phyloP scores from a whole-genome alignment of 2,113 vertebrate species.

The Scolopax mira region DNA sequence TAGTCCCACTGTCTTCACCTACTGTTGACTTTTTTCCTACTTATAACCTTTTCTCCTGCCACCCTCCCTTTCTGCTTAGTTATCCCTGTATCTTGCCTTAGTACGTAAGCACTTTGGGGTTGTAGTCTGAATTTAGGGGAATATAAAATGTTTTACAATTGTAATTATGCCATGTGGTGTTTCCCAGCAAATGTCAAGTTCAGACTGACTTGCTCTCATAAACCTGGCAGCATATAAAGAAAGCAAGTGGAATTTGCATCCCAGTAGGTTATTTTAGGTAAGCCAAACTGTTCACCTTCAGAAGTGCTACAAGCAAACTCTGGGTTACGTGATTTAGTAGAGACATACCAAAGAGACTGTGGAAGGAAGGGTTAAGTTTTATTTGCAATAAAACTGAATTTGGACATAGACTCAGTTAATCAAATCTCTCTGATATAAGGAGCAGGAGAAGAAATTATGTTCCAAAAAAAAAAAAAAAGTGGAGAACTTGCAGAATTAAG shows the following conservation, averaged over 20 bases:
- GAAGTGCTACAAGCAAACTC: background rate
- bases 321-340: background rate
- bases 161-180: background rate
- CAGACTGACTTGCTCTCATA: background rate
- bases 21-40: background rate
- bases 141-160: background rate
- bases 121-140: background rate
- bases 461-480: background rate
- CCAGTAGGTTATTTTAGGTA: background rate
- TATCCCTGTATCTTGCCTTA: background rate
- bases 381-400: background rate
- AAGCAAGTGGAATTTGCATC: background rate
- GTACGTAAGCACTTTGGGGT: background rate
- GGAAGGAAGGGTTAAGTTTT: background rate
- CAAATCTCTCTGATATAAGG: background rate
- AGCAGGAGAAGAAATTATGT: background rate
- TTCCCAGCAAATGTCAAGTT: background rate
- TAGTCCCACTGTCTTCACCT: background rate
- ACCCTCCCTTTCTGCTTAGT: background rate
- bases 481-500: background rate
- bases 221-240: background rate
- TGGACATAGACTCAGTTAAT: background rate
- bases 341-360: background rate
- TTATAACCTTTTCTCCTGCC: background rate
- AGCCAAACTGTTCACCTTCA: conserved; percentile 3